Evolutionary conservation across 2,113 vertebrate species (phyloP).

Genomic region (Scophthalmus maximus): DNA sequence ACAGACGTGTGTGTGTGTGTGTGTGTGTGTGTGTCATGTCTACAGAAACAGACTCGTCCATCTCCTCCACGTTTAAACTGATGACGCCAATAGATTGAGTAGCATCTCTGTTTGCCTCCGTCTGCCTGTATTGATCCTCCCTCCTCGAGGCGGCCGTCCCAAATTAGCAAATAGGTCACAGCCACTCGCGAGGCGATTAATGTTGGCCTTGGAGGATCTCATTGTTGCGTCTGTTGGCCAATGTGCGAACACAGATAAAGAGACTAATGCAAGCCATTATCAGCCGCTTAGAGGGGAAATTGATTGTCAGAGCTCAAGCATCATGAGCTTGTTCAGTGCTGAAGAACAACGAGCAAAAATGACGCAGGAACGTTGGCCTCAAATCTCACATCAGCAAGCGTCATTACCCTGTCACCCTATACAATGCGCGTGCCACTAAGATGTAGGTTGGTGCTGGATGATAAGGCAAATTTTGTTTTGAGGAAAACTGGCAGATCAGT

Average conservation of each 20-base stretch:
- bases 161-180: conserved; percentile 63
- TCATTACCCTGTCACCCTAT: background rate
- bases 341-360: conserved; percentile 13
- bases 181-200: conserved; percentile 55
- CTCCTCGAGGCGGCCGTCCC: conserved; percentile 37
- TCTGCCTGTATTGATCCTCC: conserved; percentile 53
- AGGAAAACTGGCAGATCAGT: too few relatives aligned
- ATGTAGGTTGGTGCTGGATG: too few relatives aligned
- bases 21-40: conserved; percentile 2
- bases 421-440: too few relatives aligned
- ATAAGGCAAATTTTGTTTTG: too few relatives aligned
- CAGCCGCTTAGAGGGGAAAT: conserved; percentile 56
- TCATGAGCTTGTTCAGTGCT: conserved; percentile 10
- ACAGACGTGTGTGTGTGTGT: background rate
- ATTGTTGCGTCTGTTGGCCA: conserved; percentile 36
- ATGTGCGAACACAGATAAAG: conserved; percentile 51
- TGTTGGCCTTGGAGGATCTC: conserved; percentile 42
- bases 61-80: conserved; percentile 22
- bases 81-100: conserved; percentile 34
- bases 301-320: conserved; percentile 40
- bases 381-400: background rate
- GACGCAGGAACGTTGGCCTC: background rate
- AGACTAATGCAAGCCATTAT: conserved; percentile 63
- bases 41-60: conserved; percentile 8
- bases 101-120: conserved; percentile 16